phyloP scores from a whole-genome alignment of 1,140 invertebrate species.

The Paramacrobiotus metropolitanus region DNA sequence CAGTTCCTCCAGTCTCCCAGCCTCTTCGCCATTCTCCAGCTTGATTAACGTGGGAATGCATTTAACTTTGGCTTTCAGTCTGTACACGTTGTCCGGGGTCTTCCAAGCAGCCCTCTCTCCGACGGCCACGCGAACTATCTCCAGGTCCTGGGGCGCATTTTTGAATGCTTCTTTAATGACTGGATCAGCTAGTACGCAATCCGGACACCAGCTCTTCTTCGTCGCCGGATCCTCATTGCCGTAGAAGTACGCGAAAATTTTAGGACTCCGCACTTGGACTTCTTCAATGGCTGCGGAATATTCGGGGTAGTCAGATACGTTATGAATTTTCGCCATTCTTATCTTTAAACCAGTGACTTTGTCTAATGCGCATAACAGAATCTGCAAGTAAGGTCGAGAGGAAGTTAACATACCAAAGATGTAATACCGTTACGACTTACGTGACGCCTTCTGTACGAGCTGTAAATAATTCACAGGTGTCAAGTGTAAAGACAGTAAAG shows the following conservation, averaged over 20 bases:
- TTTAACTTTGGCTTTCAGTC: background rate
- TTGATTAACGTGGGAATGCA: background rate
- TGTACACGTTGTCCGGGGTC: background rate
- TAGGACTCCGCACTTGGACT: background rate
- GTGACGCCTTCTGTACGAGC: too few species aligned
- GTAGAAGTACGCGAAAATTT: background rate
- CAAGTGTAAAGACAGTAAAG: too few species aligned
- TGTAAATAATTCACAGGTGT: too few species aligned
- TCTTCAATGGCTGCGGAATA: background rate
- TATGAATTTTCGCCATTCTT: background rate
- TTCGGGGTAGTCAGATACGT: background rate
- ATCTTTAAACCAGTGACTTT: too few species aligned
- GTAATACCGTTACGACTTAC: too few species aligned
- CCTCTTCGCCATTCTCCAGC: background rate
- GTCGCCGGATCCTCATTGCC: constrained; percentile 9
- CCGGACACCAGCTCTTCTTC: constrained; percentile 10
- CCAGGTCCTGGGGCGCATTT: background rate
- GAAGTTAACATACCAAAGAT: too few species aligned
- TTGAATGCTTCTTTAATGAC: constrained; percentile 7
- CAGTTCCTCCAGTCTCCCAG: background rate
- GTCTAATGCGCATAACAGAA: too few species aligned
- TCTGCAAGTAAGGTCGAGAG: too few species aligned
- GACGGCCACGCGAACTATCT: constrained; percentile 9
- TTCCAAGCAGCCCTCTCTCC: constrained; percentile 7
- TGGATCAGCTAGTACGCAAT: constrained; percentile 10